Evolutionary conservation across 1,140 invertebrate genomes (phyloP), one percentile per base, ranked within the genome.

Genomic region (Acromyrmex echinatior): DNA sequence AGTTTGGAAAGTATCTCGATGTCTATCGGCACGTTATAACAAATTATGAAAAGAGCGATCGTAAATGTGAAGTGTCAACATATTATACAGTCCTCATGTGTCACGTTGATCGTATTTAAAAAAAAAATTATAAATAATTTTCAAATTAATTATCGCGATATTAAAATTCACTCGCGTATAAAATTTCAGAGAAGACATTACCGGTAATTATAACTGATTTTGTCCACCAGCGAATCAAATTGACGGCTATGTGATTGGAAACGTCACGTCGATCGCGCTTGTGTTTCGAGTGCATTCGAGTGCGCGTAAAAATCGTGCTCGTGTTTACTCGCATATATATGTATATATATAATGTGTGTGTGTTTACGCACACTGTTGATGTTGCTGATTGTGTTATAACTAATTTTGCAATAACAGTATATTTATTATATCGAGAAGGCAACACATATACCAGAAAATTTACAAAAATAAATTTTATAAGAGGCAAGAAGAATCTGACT

Each of bases 151-250:
- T 74, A 82, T 51, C 68, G 68, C 35, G 12, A 71, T 60, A 51
- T 73, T 66, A 74, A 82, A 82, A 62, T 74, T 82, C 35, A 31
- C 18, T 62, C 68, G 56, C 18, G 35, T 60, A 49, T 74, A 31
- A 58, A 76, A 76, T 84, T 84, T 76, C 39, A 51, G 28, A 2
- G n/a, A 62, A 60, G 80, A 76, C 25, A 84, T 74, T 76, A 76
- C 14, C 53, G 39, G 14, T 76, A 63, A 84, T 76, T 84, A 63
- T 28, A 71, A 35, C 35, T 70, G 70, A 84, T 84, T 84, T n/a
- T 68, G 25, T 62, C 25, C 39, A 31, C 2, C 56, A 45, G n/a
- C n/a, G 28, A 76, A 62, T n/a, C n/a, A 63, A 84, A 74, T 73
- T 60, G 56, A 82, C 56, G 68, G 35, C 56, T 25, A 39, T 31